phyloP scores from a whole-genome alignment of 2,797 vertebrate genomes.

The Poecilia gillii region DNA sequence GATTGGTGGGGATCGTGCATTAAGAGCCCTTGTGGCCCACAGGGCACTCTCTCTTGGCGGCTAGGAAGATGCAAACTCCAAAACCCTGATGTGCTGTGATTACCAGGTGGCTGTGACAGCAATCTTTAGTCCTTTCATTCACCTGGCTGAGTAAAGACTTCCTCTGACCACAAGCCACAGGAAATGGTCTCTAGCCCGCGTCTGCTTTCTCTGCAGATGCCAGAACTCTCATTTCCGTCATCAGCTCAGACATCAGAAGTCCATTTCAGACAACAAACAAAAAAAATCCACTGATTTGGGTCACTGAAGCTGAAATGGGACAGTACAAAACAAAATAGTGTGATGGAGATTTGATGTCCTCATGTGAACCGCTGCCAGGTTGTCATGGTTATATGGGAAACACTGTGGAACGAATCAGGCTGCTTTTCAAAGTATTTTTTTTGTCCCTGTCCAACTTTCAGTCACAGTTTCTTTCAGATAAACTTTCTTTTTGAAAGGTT shows the following conservation, averaged over 20 bases:
- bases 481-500: constrained; percentile 23
- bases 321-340: constrained; percentile 43
- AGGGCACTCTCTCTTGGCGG: constrained; percentile 43
- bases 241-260: constrained; percentile 48
- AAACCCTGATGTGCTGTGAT: constrained; percentile 33
- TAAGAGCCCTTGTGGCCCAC: constrained; percentile 25
- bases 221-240: constrained; percentile 45
- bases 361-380: constrained; percentile 41
- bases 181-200: constrained; percentile 52
- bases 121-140: constrained; percentile 55
- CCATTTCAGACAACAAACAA: constrained; percentile 38
- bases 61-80: constrained; percentile 29
- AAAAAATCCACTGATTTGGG: constrained; percentile 47
- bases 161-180: constrained; percentile 57
- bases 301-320: constrained; percentile 44
- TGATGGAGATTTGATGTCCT: constrained; percentile 48
- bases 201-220: constrained; percentile 57
- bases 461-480: constrained; percentile 28
- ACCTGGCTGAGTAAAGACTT: constrained; percentile 68
- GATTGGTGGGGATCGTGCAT: constrained; percentile 53
- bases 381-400: constrained; percentile 43
- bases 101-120: constrained; percentile 63
- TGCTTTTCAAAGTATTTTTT: constrained; percentile 18
- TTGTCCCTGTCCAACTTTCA: constrained; percentile 47
- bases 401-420: constrained; percentile 38